Evolutionary conservation across 2,797 vertebrate genomes (phyloP).

Genomic region (Ispidina lecontei): DNA sequence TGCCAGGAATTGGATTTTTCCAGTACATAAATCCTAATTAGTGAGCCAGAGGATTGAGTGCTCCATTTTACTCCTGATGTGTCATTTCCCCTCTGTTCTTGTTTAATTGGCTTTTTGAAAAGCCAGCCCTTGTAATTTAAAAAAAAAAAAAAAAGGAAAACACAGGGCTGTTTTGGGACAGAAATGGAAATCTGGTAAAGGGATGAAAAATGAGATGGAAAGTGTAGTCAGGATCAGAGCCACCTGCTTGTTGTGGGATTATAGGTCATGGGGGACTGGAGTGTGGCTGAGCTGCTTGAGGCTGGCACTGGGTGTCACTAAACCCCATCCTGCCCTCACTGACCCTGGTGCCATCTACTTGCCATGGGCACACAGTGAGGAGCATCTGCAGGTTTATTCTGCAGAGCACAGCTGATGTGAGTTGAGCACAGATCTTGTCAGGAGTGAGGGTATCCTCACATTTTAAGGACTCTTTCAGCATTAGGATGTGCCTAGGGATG

Average conservation of each 20-base stretch:
- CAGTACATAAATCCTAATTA: slow-evolving; percentile 68
- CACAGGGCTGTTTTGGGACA: neutral
- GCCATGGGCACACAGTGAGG: no score
- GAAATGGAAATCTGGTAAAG: neutral
- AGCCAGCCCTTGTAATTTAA: neutral
- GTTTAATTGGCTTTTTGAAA: slow-evolving; percentile 54
- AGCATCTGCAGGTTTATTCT: neutral
- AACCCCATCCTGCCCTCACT: neutral
- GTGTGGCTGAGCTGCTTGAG: neutral
- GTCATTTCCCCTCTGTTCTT: slow-evolving; percentile 54
- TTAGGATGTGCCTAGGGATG: neutral
- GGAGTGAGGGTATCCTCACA: neutral
- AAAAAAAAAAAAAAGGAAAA: slow-evolving; percentile 21
- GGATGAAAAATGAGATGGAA: neutral
- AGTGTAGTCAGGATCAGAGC: neutral
- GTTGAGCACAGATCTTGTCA: neutral
- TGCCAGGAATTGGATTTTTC: slow-evolving; percentile 67
- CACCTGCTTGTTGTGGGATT: neutral
- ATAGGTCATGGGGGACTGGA: neutral
- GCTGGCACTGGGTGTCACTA: neutral
- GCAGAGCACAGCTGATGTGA: neutral
- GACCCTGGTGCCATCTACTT: rapidly evolving
- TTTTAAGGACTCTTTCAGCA: neutral
- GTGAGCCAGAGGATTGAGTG: slow-evolving; percentile 21
- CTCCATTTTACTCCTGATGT: slow-evolving; percentile 52